A percentile compares a stretch with the other conserved stretches of the same genome.
These are phyloP conservation scores for Mechanitis messenoides DNA, from an alignment of 2,888 invertebrate genomes.

Conservation along the genomic window DNA sequence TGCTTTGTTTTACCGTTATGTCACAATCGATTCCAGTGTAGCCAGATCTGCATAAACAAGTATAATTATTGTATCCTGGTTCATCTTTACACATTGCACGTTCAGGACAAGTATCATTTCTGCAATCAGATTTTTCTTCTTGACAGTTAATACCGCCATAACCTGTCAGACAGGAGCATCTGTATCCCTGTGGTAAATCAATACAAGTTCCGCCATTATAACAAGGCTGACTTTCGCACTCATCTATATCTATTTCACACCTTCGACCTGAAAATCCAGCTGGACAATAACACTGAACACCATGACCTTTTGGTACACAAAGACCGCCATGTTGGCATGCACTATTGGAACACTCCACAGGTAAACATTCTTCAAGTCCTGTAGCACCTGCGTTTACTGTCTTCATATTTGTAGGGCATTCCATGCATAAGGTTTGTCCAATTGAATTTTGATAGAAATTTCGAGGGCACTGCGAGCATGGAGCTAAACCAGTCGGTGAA, in stretches of 20 bases:
- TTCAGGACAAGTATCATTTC: conserved; percentile 93
- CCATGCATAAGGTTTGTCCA: conserved; percentile 90
- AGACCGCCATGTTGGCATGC: conserved; percentile 94
- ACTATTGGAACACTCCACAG: conserved; percentile 90
- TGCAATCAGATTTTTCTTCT: conserved; percentile 92
- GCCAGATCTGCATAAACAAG: conserved; percentile 95
- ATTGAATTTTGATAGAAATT: conserved; percentile 93
- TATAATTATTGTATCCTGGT: conserved; percentile 90
- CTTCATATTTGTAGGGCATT: conserved; percentile 93
- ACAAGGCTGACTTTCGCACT: conserved; percentile 95
- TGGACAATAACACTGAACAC: conserved; percentile 93
- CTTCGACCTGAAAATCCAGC: conserved; percentile 95
- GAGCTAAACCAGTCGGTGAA: conserved; percentile 94
- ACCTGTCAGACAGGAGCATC: conserved; percentile 90
- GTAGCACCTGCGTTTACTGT: conserved; percentile 88
- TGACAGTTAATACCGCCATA: conserved; percentile 97
- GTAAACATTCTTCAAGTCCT: conserved; percentile 90
- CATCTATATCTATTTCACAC: conserved; percentile 96
- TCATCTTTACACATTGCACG: conserved; percentile 98
- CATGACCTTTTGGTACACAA: conserved; percentile 92
- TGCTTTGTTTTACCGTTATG: conserved; percentile 79
- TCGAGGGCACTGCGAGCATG: conserved; percentile 93
- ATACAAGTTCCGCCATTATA: conserved; percentile 94
- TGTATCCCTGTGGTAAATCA: conserved; percentile 94
- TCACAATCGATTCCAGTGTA: conserved; percentile 96